Percentiles rank a stretch among this genome's conserved stretches.
These are phyloP conservation scores for Brotula barbata DNA, from an alignment of 2,797 vertebrate genomes.

Conservation along the genomic window DNA sequence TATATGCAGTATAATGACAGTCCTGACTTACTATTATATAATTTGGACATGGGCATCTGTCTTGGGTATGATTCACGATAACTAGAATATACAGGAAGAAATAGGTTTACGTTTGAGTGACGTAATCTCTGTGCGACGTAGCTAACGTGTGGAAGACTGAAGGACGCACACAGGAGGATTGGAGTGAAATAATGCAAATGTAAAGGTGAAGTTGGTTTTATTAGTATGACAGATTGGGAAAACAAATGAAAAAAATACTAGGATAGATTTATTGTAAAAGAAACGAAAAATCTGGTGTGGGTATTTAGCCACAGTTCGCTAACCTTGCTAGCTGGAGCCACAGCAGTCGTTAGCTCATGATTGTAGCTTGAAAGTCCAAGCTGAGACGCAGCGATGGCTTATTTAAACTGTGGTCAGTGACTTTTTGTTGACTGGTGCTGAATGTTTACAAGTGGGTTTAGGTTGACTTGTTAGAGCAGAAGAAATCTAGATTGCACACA, in stretches of 20 bases:
- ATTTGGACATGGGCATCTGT: too few species aligned
- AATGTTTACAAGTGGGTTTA: not conserved
- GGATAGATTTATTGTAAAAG: accelerated
- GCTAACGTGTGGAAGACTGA: conserved; percentile 45
- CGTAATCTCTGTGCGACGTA: conserved; percentile 70
- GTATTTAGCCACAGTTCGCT: not conserved
- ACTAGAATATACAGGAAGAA: not conserved
- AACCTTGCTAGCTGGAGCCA: not conserved
- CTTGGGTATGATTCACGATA: not conserved
- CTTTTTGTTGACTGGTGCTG: not conserved
- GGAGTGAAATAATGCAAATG: conserved; percentile 35
- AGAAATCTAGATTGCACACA: too few species aligned
- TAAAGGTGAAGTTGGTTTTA: conserved; percentile 38
- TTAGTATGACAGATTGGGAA: accelerated
- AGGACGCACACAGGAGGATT: conserved; percentile 44
- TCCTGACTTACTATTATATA: too few species aligned
- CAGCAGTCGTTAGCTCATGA: conserved; percentile 7
- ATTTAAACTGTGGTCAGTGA: not conserved
- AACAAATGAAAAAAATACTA: accelerated
- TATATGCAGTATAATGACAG: too few species aligned
- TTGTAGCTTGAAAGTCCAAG: not conserved
- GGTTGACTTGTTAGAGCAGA: too few species aligned
- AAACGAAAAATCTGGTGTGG: accelerated
- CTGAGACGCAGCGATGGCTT: too few species aligned
- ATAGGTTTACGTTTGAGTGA: not conserved